Base-by-base conservation (phyloP, 2,113 vertebrate genomes). In the Geococcyx californianus region DNA sequence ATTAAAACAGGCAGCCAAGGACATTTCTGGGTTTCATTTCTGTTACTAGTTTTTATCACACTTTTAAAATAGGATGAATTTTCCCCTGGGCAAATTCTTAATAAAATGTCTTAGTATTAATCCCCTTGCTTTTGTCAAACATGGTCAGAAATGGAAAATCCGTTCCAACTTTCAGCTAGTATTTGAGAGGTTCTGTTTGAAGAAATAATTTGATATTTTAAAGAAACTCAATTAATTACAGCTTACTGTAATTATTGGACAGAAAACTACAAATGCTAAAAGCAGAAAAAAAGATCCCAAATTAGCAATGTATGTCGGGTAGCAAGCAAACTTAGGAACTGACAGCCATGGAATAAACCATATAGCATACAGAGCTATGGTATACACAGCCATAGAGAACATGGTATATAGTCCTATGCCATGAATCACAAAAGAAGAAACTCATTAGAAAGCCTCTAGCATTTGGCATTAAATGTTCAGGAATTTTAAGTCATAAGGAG, bases 21-120 rank as follows among this genome's bases (percentile, higher is more conserved):
- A 92, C 49, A 44, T 83, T 93, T 94, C 74, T 89, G 66, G 79
- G 89, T 93, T 94, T 89, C 91, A 56, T 56, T 74, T 87, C 86
- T 90, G 76, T 44, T 80, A 84, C 17, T 15, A 80, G 36, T 44
- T 93, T 91, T 81, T 86, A 88, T 52, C 24, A 67, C 14, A 69
- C 25, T n/a, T 88, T 92, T 88, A 63, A 83, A 93, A 51, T 14
- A 52, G 36, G 13, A 81, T 36, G 3, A 60, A 64, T 47, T 84
- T 83, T 90, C 24, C 64, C 59, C 26, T 36, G 18, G 12, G 28
- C 47, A 93, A 94, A 85, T 72, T 76, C 62, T 82, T 62, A 76
- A 7, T 83, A 56, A 66, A 82, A 77, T 51, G 14, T 42, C 51
- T 51, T 58, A 49, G 9, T 34, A 84, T 76, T 49, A 89, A 83